Base-by-base conservation (phyloP, 2,797 vertebrate genomes). In the Agapornis canus region DNA sequence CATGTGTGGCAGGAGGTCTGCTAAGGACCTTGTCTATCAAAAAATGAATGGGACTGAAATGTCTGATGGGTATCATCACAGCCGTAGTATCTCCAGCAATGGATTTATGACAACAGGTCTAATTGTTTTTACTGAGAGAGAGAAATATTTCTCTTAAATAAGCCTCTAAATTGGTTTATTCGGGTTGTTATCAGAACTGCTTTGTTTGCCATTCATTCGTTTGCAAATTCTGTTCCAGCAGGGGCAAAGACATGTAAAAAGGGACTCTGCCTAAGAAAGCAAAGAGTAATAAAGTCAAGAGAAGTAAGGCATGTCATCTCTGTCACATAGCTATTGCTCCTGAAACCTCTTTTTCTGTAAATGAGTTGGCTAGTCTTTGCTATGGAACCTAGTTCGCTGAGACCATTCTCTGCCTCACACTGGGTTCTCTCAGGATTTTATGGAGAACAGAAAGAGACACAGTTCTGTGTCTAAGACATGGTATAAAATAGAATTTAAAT, bases 151-250 rank as follows among this genome's bases (percentile, higher is more conserved):
- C 54, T 80, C 15, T 10, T 84, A 72, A 92, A 43, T 21, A 60
- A 85, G 8, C 32, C 76, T 90, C 51, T 92, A 80, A 94, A 90
- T 51, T 40, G 21, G 77, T 85, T 81, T 19, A 72, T 89, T 96
- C 45, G 60, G 18, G 60, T 70, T 75, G 35, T 86, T 92, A 45
- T 26, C 40, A 82, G 68, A 82, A 88, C 68, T 72, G 27, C 87
- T 95, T 84, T 82, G 14, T 64, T 94, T 57, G 51, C n/a, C 10
- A 39, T 29, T 59, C 9, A 57, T 57, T 25, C 23, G 18, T 43
- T 77, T 77, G 40, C 7, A 73, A 79, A 90, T 82, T 69, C 31
- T 72, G 45, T 42, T 76, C 54, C 21, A 49, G 29, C 31, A 52
- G 40, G n/a, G 10, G 27, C 49, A 75, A 86, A 94, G 52, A 39